Base-by-base conservation (phyloP, 2,888 invertebrate genomes). In the Tachina fera region DNA sequence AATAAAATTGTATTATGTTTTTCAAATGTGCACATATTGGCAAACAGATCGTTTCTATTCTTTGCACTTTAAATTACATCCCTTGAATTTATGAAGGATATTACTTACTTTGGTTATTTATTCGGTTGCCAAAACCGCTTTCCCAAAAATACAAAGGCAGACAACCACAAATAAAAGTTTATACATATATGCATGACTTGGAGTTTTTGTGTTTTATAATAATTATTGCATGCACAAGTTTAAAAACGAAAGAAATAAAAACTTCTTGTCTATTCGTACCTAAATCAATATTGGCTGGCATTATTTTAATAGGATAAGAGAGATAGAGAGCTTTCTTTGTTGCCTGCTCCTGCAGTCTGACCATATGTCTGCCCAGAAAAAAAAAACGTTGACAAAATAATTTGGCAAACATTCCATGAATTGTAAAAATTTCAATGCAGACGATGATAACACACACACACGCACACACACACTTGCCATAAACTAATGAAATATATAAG, bases 261-360 rank as follows among this genome's bases (percentile, higher is more conserved):
- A 19, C 19, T 22, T 41, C 6, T 31, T 31, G 31, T 31, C 31
- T 31, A 14, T 9, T 77, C 60, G 8, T 74, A 45, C 61, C 63
- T 76, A 83, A 86, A 86, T 86, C 83, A 72, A 86, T 86, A 83
- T 61, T 86, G 86, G 75, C 86, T 83, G 76, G 76, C 75, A 31
- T 67, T 60, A 63, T 74, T 86, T 67, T 72, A 63, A 86, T 61
- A 71, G 47, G 1, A 49, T 31, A 10, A 63, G 43, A 16, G 11
- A 16, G 11, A 9, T 56, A 63, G 43, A 16, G 11, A 16, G 11
- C 13, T 56, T 45, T 47, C 9, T 56, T 45, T 47, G 51, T 61
- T 78, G 10, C 49, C 63, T 43, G 13, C 61, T 74, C 19, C 53
- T 45, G 31, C 14, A 45, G 75, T 70, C 81, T 70, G 61, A 68